These are phyloP conservation scores for Blastobasis adustella DNA, from an alignment of 2,888 invertebrate genomes.

Conservation along the genomic window DNA sequence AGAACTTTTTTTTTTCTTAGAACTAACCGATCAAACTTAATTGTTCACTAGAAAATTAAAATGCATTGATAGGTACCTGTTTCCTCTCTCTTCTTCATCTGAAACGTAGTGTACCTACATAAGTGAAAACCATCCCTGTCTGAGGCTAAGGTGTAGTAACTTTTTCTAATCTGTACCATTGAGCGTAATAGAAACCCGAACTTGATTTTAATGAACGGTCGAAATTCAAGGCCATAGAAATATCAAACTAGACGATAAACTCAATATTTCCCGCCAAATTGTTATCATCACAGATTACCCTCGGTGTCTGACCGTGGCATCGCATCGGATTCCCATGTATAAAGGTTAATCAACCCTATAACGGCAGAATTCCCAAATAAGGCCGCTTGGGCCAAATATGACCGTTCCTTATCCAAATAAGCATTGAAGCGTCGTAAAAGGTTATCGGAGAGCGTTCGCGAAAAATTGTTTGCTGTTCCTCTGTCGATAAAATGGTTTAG, in stretches of 20 bases:
- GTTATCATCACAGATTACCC: neutral
- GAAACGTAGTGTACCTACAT: no score
- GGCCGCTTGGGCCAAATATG: conserved; percentile 14
- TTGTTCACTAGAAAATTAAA: no score
- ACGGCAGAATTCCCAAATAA: conserved; percentile 14
- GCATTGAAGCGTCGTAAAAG: conserved; percentile 8
- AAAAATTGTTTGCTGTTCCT: conserved; percentile 23
- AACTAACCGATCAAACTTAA: no score
- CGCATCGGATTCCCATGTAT: conserved; percentile 4
- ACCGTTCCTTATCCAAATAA: neutral
- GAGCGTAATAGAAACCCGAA: no score
- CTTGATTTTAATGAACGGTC: no score
- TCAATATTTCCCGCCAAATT: neutral
- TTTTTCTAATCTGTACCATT: no score
- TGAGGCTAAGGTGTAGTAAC: no score
- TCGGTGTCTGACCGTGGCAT: neutral
- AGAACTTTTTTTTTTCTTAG: no score
- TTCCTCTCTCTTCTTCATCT: no score
- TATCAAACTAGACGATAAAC: neutral
- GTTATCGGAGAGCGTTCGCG: conserved; percentile 10
- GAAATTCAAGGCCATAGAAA: no score
- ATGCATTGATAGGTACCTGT: no score
- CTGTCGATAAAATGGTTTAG: conserved; percentile 14
- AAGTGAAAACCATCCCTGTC: no score
- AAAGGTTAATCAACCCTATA: conserved; percentile 28